Percentiles rank a stretch among this genome's conserved stretches.
Conservation (phyloP, 1,140 invertebrate species). For the Drosophila gunungcola region DNA sequence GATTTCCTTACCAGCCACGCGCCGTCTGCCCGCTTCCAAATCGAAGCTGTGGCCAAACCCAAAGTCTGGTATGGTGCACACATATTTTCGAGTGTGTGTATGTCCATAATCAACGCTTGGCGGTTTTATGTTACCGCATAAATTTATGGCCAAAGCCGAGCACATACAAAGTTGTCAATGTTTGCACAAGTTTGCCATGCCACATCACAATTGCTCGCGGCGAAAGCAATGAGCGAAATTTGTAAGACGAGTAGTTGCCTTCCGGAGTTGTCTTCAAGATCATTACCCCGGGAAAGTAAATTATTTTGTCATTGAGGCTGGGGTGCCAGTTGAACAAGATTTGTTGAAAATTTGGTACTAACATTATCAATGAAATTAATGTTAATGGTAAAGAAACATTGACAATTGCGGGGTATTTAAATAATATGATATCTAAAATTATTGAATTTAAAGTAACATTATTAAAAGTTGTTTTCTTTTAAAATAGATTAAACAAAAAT, state of each 20-base stretch:
- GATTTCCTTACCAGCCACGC: conserved; percentile 76
- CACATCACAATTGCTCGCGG: conserved; percentile 17
- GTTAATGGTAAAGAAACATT: not conserved
- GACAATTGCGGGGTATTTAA: no score
- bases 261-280: conserved; percentile 43
- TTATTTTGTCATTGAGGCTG: not conserved
- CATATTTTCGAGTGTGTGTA: conserved; percentile 3
- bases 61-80: not conserved
- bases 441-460: no score
- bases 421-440: not conserved
- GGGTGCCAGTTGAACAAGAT: not conserved
- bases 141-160: conserved; percentile 31
- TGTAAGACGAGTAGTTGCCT: conserved; percentile 20
- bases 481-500: no score
- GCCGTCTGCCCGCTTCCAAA: conserved; percentile 30
- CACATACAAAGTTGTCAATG: conserved; percentile 30
- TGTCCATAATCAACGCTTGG: conserved; percentile 39
- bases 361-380: no score
- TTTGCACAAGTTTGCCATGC: conserved; percentile 34
- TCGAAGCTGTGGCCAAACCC: conserved; percentile 22
- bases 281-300: conserved; percentile 46
- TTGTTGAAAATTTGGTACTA: not conserved
- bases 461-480: no score
- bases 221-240: conserved; percentile 26
- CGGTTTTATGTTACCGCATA: conserved; percentile 52